Evolutionary conservation across 2,888 invertebrate genomes (phyloP), one percentile per base, ranked within the genome.

Genomic region (Pherbina coryleti): DNA sequence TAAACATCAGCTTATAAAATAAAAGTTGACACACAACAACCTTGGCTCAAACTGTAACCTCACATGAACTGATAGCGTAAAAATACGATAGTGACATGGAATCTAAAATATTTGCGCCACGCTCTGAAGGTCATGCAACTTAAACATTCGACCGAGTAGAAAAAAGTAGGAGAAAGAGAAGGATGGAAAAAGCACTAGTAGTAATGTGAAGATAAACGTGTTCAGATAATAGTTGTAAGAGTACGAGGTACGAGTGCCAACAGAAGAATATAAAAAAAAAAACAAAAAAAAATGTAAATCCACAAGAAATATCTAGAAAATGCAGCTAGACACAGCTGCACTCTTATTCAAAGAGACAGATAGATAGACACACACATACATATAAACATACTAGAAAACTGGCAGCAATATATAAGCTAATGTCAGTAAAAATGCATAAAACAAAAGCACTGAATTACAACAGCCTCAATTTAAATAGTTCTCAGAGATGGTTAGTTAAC

Each of bases 41-140:
- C 44, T 44, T 44, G 44, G 44, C 44, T 44, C 3, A 44, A 44
- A 44, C 3, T 11, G 44, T 11, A 44, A 44, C 44, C 44, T 44
- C 44, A 44, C 44, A 44, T 44, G 44, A 44, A 44, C 44, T 44
- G 44, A 44, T 44, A 44, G 44, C 44, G 11, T 14, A 3, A 44
- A 44, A 11, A 44, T 44, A 44, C 44, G 44, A 44, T 44, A 3
- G 31, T 66, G 28, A 4, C 44, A 67, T 37, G 34, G 34, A 60
- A 60, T 60, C 28, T 60, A 60, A 60, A 66, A 66, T 66, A 72
- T 34, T 72, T 72, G 31, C 55, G 31, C 55, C 55, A 60, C 22
- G 64, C 31, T 74, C 64, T 74, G 74, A 74, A 74, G 74, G 74
- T 74, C 64, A 74, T 64, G 64, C 74, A 74, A 53, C 64, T 64